A percentile compares a stretch with the other conserved stretches of the same genome.
These are phyloP conservation scores for Stichodactyla helianthus DNA, from an alignment of 64 coral and sea anemone genomes.

Conservation along the genomic window DNA sequence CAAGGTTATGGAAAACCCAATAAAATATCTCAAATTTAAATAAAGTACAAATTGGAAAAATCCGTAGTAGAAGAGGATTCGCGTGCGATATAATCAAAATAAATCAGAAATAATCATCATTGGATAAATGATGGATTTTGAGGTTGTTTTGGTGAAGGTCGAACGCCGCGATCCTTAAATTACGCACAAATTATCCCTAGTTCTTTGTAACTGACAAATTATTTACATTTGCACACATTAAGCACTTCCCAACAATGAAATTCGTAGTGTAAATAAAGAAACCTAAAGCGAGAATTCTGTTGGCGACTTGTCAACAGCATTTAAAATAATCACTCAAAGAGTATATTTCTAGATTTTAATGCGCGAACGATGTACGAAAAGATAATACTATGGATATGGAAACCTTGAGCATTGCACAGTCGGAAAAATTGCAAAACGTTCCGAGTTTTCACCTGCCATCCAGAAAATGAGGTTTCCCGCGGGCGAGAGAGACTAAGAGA, in stretches of 20 bases:
- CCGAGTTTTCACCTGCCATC: neutral
- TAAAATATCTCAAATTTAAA: neutral
- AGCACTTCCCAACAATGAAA: constrained; percentile 24
- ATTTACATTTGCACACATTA: constrained; percentile 3
- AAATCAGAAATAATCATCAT: constrained; percentile 9
- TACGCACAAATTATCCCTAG: neutral
- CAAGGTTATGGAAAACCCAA: constrained; percentile 5
- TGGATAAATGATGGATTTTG: neutral
- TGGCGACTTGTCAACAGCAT: constrained; percentile 14
- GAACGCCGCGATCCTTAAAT: neutral
- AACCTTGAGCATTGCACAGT: neutral
- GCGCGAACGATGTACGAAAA: neutral
- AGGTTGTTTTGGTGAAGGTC: neutral
- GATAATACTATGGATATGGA: neutral
- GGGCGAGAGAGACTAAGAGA: neutral
- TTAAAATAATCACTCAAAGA: constrained; percentile 17
- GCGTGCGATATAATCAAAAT: neutral
- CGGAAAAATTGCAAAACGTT: constrained; percentile 12
- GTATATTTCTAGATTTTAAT: constrained; percentile 24
- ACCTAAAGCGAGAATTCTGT: neutral
- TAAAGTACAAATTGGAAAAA: constrained; percentile 7
- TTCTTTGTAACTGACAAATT: neutral
- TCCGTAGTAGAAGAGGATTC: neutral
- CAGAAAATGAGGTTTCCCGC: neutral
- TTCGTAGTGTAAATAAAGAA: constrained; percentile 4